Percentiles rank a stretch among this genome's conserved stretches.
These are phyloP conservation scores for Porites australiensis DNA, from an alignment of 64 coral and sea anemone species.

Conservation along the genomic window DNA sequence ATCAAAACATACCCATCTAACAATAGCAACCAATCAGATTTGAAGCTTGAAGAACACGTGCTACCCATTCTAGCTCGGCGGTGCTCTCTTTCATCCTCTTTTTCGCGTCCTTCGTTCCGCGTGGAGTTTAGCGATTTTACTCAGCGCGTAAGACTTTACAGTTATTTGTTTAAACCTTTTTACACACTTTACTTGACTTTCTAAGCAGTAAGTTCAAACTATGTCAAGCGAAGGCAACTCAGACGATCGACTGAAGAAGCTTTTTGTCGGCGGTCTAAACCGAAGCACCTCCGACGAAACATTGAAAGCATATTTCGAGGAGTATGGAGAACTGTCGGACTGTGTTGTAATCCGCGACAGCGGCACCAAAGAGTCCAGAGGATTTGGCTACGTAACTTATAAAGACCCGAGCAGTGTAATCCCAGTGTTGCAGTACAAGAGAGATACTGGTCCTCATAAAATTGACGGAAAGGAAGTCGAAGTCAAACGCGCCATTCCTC, in stretches of 20 bases:
- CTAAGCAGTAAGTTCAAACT: not conserved
- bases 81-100: not conserved
- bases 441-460: constrained; percentile 70
- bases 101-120: not conserved
- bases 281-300: constrained; percentile 75
- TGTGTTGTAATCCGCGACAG: constrained; percentile 88
- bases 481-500: constrained; percentile 96
- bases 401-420: constrained; percentile 60
- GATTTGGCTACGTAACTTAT: constrained; percentile 97
- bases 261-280: constrained; percentile 89
- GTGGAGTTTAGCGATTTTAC: not conserved
- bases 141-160: too few relatives aligned
- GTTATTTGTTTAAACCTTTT: not conserved
- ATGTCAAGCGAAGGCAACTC: constrained; percentile 15
- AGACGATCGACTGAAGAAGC: constrained; percentile 69
- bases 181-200: not conserved
- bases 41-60: not conserved
- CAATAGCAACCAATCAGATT: not conserved
- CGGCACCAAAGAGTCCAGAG: constrained; percentile 70
- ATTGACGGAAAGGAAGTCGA: constrained; percentile 93
- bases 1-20: not conserved
- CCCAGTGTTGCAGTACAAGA: constrained; percentile 67
- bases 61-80: not conserved
- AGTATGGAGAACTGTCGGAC: constrained; percentile 87
- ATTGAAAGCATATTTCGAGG: constrained; percentile 79